Conservation (phyloP, 2,797 vertebrate genomes). For the Australoheros facetus region DNA sequence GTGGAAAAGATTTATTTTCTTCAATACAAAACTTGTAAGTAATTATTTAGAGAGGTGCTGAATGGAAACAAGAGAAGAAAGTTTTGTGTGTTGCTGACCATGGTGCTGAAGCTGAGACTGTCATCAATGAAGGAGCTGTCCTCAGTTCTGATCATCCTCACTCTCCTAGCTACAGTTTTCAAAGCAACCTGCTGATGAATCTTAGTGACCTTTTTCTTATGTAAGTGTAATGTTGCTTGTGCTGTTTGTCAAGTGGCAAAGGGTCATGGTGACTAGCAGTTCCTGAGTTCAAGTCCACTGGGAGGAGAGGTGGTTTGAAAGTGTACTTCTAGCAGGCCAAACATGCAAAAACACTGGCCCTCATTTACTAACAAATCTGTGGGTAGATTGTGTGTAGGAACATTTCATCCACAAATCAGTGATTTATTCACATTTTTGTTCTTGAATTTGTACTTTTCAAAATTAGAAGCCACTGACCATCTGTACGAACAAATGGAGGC, state of each 20-base stretch:
- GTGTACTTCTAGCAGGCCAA: no score
- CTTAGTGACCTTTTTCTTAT: not conserved
- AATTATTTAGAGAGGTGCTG: not conserved
- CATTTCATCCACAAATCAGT: no score
- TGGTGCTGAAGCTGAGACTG: conserved; percentile 55
- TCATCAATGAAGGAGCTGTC: conserved; percentile 8
- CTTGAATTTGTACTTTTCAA: no score
- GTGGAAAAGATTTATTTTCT: not conserved
- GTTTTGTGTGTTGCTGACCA: conserved; percentile 19
- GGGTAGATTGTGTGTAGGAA: no score
- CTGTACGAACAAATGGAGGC: no score
- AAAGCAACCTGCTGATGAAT: not conserved
- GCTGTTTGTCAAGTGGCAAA: not conserved
- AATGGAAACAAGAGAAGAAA: not conserved
- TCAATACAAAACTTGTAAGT: not conserved
- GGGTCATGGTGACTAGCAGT: fast-evolving
- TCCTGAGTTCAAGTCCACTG: fast-evolving
- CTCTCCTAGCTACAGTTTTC: not conserved
- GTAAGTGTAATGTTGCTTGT: not conserved
- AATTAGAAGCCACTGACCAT: no score
- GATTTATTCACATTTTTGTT: no score
- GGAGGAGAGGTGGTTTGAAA: not conserved
- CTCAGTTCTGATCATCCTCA: conserved; percentile 5
- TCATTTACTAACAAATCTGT: no score
- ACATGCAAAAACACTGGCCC: no score